Conservation (phyloP, 2,888 invertebrate species). For the Phengaris alcon region DNA sequence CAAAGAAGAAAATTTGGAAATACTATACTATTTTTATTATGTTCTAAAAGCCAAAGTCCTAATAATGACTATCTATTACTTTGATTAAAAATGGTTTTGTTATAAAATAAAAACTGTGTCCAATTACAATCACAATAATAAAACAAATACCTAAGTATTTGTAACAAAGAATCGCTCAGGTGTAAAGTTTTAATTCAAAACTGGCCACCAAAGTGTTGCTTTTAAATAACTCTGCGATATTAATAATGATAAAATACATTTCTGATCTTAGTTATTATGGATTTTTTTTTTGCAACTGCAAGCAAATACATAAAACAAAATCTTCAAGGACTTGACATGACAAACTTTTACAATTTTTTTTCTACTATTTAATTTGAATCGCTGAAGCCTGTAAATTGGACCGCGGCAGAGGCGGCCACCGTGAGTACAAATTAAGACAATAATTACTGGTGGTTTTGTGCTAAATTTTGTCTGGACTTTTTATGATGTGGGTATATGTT, state of each 20-base stretch:
- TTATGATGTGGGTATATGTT: conserved; percentile 49
- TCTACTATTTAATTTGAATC: conserved; percentile 33
- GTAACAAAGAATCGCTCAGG: not conserved
- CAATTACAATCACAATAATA: not conserved
- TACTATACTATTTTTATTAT: not conserved
- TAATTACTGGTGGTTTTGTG: conserved; percentile 65
- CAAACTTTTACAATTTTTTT: not conserved
- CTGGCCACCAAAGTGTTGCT: not conserved
- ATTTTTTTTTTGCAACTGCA: no score
- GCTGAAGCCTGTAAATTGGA: conserved; percentile 47
- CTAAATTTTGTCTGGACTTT: conserved; percentile 71
- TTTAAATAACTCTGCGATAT: not conserved
- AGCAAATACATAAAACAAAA: not conserved
- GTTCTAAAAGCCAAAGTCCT: not conserved
- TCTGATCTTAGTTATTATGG: not conserved
- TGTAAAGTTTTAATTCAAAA: not conserved
- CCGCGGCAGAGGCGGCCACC: conserved; percentile 65
- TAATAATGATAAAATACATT: not conserved
- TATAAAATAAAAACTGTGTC: not conserved
- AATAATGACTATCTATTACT: not conserved
- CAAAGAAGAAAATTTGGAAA: not conserved
- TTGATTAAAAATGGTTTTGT: not conserved
- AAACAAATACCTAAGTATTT: not conserved
- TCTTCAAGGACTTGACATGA: not conserved
- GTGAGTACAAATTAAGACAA: conserved; percentile 74